Base-by-base conservation (phyloP, 1,140 invertebrate species). In the Ips typographus region DNA sequence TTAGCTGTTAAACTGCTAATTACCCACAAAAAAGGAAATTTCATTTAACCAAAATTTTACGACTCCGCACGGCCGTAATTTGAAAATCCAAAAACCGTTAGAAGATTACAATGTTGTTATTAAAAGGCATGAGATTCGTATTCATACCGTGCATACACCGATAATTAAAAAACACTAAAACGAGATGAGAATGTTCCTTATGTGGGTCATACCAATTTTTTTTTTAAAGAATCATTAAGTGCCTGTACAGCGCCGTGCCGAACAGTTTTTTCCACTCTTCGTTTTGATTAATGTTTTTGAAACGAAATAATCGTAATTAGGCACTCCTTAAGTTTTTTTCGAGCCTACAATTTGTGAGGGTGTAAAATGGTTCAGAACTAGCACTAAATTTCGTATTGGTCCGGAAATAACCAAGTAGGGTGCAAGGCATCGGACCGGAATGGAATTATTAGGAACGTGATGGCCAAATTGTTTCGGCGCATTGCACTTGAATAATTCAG, bases 401-500 rank as follows among this genome's bases (percentile, higher is more conserved):
- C 22, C 22, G 2, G 44, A 49, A 22, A 22, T 22, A 22, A 22
- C 22, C 3, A 22, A 49, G 1, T 2, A 22, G 58, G 58, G 58
- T 40, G 40, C 1, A 40, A 60, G 58, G 58, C 37, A 60, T 60
- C 40, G n/a, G 37, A 2, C 2, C 6, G 58, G 58, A 60, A 60
- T 7, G 58, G 58, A 41, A 60, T 60, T 44, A 36, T n/a, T 6
- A 7, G 8, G 58, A 60, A 41, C 58, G 58, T 40, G 53, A 7
- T 6, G n/a, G 8, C 40, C n/a, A 41, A 60, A 49, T 49, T 22
- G 22, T 22, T 22, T 22, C 44, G 44, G 44, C 22, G 44, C 44
- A 49, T 6, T 49, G 2, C 6, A 49, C 44, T 49, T 60, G 58
- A 60, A 60, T 60, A 39, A 60, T 42, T 60, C 36, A 60, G 58